Evolutionary conservation across 2,888 invertebrate species (phyloP), one percentile per base, ranked within the genome.

Genomic region (Chrysolina oricalcia): DNA sequence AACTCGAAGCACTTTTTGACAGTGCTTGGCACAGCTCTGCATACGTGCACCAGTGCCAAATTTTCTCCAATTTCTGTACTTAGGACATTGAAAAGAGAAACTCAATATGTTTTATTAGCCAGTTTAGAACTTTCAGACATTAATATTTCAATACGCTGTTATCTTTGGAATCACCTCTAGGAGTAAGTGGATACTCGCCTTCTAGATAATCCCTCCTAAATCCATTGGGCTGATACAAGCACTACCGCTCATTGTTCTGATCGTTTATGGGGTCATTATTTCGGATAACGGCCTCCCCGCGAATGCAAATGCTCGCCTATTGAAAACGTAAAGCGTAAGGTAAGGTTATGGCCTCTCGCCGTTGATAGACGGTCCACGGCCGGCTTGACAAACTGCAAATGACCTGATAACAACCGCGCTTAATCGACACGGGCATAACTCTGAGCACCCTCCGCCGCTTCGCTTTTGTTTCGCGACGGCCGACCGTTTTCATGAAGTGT

Each of bases 321-420:
- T 59, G 59, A 35, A 59, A 59, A n/a, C 35, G 17, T 59, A 74
- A 74, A 70, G 66, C 70, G 70, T 70, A 70, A 70, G 66, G 74
- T 70, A 70, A 74, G 74, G 74, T 74, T 74, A 70, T 74, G 74
- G 78, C 82, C 74, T 70, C 65, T 81, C 62, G 67, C 53, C 79
- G 78, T 83, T 76, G 76, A 76, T 71, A 69, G 76, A 76, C 73
- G 71, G 62, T 50, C 70, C 50, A 64, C 53, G 64, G 72, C 56
- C 50, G 59, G 74, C 72, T 72, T 74, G 76, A 76, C 74, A 73
- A 73, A 76, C 73, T 76, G 76, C 74, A 74, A 76, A 76, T 76
- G 76, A 76, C 73, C 74, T 76, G 76, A 76, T 76, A 76, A 76
- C 71, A 69, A 21, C 70, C 72, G 23, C 67, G 64, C 76, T 72